These are phyloP conservation scores for Ptychadena robeensis DNA, from an alignment of 2,797 vertebrate genomes.

Conservation along the genomic window DNA sequence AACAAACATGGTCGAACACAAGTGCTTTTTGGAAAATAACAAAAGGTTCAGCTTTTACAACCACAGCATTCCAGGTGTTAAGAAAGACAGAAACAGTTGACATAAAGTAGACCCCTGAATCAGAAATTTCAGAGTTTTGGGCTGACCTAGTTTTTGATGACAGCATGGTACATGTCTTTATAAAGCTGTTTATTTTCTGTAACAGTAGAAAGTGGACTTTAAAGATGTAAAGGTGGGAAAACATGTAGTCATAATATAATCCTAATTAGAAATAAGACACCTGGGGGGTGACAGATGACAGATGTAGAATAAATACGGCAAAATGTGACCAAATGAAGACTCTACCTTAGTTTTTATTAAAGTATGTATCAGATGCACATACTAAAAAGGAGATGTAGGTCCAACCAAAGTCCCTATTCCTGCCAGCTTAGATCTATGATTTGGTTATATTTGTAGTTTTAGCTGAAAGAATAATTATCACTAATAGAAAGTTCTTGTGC, in stretches of 20 bases:
- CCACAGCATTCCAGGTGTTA: conserved; percentile 29
- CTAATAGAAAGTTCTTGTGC: too few relatives aligned
- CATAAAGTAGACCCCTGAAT: conserved; percentile 26
- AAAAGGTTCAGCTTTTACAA: conserved; percentile 37
- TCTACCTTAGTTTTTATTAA: too few relatives aligned
- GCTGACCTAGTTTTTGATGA: conserved; percentile 31
- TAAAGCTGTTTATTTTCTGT: conserved; percentile 10
- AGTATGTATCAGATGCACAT: neutral
- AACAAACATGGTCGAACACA: conserved; percentile 47
- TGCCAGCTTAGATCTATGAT: too few relatives aligned
- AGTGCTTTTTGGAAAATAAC: conserved; percentile 46
- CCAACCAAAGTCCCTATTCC: neutral
- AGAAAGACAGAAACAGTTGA: conserved; percentile 22
- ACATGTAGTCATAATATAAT: neutral
- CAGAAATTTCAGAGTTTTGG: conserved; percentile 23
- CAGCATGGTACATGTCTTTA: conserved; percentile 14
- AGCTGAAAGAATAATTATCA: too few relatives aligned
- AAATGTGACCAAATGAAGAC: too few relatives aligned
- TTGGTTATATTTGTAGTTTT: too few relatives aligned
- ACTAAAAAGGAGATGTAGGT: neutral
- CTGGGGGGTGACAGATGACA: neutral
- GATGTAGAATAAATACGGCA: neutral
- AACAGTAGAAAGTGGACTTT: neutral
- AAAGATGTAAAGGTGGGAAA: neutral
- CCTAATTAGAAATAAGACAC: neutral